phyloP scores from a whole-genome alignment of 53 echinoderm and acorn worm genomes.

The Zoroaster sp. region DNA sequence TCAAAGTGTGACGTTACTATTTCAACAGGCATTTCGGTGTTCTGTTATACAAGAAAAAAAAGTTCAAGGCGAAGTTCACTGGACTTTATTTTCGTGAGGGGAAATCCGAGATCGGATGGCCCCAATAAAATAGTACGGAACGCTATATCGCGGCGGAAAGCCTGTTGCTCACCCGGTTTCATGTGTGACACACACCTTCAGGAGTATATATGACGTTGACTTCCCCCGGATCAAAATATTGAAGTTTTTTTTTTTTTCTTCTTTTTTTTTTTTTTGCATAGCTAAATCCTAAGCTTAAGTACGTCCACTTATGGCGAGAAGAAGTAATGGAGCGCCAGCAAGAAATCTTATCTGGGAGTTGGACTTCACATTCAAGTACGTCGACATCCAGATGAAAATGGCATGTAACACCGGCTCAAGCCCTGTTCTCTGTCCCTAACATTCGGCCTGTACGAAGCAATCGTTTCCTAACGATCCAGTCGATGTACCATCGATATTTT shows the following conservation, averaged over 20 bases:
- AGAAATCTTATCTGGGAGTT: constrained; percentile 46
- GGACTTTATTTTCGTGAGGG: constrained; percentile 1
- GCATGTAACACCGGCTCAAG: constrained; percentile 1
- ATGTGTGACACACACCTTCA: not conserved
- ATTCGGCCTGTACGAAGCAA: not conserved
- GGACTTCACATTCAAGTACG: constrained; percentile 30
- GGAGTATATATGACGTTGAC: constrained; percentile 46
- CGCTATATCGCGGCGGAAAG: not conserved
- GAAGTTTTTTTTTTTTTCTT: constrained; percentile 20
- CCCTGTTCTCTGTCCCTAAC: not conserved
- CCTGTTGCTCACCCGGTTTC: constrained; percentile 19
- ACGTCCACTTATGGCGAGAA: constrained; percentile 39
- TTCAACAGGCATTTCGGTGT: constrained; percentile 44
- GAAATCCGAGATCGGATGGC: constrained; percentile 12
- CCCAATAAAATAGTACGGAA: not conserved
- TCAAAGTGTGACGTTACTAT: constrained; percentile 14
- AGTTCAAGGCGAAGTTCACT: constrained; percentile 49
- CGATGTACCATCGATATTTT: constrained; percentile 20
- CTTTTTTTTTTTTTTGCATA: not conserved
- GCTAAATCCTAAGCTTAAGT: constrained; percentile 46
- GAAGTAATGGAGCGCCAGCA: constrained; percentile 51
- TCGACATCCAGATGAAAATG: not conserved
- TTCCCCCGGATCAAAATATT: constrained; percentile 40
- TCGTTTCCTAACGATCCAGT: not conserved
- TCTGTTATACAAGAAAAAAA: constrained; percentile 24